Conservation (phyloP, 1,140 invertebrate species). For the Helicoverpa zea region DNA sequence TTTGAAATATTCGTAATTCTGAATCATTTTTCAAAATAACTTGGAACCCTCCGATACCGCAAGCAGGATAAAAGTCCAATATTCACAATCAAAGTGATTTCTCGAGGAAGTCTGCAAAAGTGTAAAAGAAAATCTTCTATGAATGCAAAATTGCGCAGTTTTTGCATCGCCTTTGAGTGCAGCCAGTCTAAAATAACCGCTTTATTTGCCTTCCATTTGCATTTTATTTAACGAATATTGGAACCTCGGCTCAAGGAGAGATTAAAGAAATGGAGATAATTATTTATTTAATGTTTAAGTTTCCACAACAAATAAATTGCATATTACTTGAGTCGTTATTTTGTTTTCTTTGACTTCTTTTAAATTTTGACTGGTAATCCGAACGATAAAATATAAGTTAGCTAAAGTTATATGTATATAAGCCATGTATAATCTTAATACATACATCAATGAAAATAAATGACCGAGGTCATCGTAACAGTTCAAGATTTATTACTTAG, state of each 20-base stretch:
- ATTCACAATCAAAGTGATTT: not conserved
- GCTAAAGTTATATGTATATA: not conserved
- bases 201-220: not conserved
- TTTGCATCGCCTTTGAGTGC: not conserved
- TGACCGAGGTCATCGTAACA: slow-evolving; percentile 2
- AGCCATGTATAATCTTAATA: not conserved
- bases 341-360: no score
- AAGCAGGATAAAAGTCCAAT: not conserved
- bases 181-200: not conserved
- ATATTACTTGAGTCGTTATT: no score
- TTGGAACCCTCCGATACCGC: not conserved
- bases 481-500: slow-evolving; percentile 16
- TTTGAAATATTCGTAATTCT: no score
- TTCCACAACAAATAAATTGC: no score
- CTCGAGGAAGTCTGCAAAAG: not conserved
- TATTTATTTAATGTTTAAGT: no score
- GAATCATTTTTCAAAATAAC: no score
- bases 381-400: no score
- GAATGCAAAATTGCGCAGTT: not conserved
- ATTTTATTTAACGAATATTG: not conserved
- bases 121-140: not conserved
- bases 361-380: no score
- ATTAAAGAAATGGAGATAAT: no score
- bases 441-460: slow-evolving; percentile 1
- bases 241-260: not conserved